Percentiles rank a stretch among this genome's conserved stretches.
These are phyloP conservation scores for Nannobrachium achirus DNA, from an alignment of 2,113 vertebrate species.

Conservation along the genomic window DNA sequence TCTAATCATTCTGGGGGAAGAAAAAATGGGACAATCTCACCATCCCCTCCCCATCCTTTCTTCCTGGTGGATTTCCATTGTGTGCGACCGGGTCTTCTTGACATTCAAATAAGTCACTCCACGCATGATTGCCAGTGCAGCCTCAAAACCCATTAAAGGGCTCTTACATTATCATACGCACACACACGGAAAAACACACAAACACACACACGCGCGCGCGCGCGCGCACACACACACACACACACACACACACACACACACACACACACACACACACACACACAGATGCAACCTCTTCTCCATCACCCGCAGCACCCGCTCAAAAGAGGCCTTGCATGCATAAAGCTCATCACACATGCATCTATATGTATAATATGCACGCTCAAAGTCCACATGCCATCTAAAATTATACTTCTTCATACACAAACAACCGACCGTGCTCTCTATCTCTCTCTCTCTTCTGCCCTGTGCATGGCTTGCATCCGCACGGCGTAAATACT, in stretches of 20 bases:
- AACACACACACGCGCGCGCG: neutral
- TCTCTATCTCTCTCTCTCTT: no score
- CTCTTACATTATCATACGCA: conserved; percentile 15
- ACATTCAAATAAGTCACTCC: conserved; percentile 39
- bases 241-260: neutral
- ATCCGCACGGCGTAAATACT: no score
- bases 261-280: neutral
- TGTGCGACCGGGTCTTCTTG: conserved; percentile 4
- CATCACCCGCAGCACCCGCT: neutral
- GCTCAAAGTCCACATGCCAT: no score
- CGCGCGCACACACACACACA: conserved; percentile 1
- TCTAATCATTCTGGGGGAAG: neutral
- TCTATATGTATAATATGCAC: neutral
- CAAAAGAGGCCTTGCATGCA: neutral
- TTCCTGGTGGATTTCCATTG: conserved; percentile 3
- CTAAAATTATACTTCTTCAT: no score
- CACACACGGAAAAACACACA: conserved; percentile 8
- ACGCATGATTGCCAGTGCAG: conserved; percentile 9
- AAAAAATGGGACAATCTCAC: neutral
- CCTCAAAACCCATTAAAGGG: conserved; percentile 25
- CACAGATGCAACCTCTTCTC: neutral
- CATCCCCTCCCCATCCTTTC: neutral
- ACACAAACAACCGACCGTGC: no score
- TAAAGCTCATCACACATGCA: neutral
- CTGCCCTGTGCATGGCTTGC: no score